Conservation (phyloP, 2,888 invertebrate genomes). For the Petrolisthes cinctipes region DNA sequence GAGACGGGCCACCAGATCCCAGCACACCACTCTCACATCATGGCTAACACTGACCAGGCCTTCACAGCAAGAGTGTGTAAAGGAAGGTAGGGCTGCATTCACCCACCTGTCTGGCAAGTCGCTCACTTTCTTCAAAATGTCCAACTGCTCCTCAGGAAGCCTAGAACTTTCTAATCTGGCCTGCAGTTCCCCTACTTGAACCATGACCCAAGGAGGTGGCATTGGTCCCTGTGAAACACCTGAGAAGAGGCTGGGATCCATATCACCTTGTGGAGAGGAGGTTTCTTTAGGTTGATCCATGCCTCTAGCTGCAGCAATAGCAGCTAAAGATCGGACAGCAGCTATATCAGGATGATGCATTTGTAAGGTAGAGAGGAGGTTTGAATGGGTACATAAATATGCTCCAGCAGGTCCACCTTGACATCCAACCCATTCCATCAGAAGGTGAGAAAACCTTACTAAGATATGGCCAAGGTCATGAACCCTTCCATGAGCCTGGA, state of each 20-base stretch:
- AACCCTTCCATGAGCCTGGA: conserved; percentile 67
- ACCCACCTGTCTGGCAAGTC: conserved; percentile 53
- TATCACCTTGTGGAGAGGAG: conserved; percentile 27
- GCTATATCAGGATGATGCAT: conserved; percentile 60
- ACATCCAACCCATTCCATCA: conserved; percentile 62
- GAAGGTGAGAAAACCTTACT: conserved; percentile 50
- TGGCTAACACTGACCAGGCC: conserved; percentile 77
- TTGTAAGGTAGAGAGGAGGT: conserved; percentile 50
- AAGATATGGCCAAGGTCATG: conserved; percentile 56
- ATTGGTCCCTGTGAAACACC: conserved; percentile 52
- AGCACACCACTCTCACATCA: conserved; percentile 79
- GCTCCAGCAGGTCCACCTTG: conserved; percentile 56
- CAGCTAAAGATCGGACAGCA: conserved; percentile 55
- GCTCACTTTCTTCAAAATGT: conserved; percentile 48
- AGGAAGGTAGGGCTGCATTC: conserved; percentile 57
- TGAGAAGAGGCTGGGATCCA: conserved; percentile 29
- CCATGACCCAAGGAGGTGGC: conserved; percentile 47
- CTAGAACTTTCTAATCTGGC: conserved; percentile 34
- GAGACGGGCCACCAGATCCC: conserved; percentile 80
- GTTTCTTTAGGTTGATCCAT: conserved; percentile 58
- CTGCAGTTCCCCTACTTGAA: conserved; percentile 50
- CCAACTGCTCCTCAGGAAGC: conserved; percentile 59
- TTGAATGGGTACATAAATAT: conserved; percentile 56
- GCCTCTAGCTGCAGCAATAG: conserved; percentile 57
- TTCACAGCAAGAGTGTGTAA: conserved; percentile 72